Evolutionary conservation across 2,797 vertebrate species (phyloP).

Genomic region (Carapus acus): DNA sequence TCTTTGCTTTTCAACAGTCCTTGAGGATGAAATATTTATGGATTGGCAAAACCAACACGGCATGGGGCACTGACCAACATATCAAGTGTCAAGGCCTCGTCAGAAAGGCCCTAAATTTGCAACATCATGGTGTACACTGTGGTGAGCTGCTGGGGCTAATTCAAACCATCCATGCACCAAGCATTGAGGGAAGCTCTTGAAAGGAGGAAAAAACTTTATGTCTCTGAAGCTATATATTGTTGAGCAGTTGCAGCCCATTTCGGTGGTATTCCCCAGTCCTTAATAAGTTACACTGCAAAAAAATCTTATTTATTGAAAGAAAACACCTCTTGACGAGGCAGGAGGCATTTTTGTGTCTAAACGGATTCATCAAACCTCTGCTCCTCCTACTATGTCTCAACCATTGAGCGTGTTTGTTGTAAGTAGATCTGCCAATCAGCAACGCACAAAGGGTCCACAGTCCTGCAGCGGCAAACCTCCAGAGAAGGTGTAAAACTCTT

Average conservation of each 20-base stretch:
- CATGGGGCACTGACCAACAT: slow-evolving; percentile 66
- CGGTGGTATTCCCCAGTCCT: slow-evolving; percentile 34
- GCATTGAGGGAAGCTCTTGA: no score
- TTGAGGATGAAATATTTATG: slow-evolving; percentile 62
- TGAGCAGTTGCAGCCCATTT: slow-evolving; percentile 31
- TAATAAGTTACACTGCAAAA: slow-evolving; percentile 36
- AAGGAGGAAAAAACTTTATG: slow-evolving; percentile 39
- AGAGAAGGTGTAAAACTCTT: slow-evolving; percentile 65
- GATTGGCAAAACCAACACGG: slow-evolving; percentile 63
- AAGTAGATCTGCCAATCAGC: slow-evolving; percentile 66
- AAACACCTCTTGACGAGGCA: slow-evolving; percentile 27
- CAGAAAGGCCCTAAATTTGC: slow-evolving; percentile 67
- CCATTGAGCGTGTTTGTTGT: slow-evolving; percentile 67
- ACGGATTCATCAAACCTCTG: slow-evolving; percentile 52
- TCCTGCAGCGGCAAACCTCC: slow-evolving; percentile 57
- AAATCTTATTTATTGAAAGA: slow-evolving; percentile 31
- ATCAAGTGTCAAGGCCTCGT: slow-evolving; percentile 68
- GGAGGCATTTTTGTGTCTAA: slow-evolving; percentile 46
- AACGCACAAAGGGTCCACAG: slow-evolving; percentile 64
- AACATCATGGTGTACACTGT: slow-evolving; percentile 58
- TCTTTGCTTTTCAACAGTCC: slow-evolving; percentile 43
- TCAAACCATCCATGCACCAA: slow-evolving; percentile 62
- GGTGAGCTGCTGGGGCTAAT: slow-evolving; percentile 59
- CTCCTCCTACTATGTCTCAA: slow-evolving; percentile 60
- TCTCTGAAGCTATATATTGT: slow-evolving; percentile 24